Percentiles rank a stretch among this genome's conserved stretches.
phyloP scores from a whole-genome alignment of 1,140 invertebrate species.

The Drepana arcuata region DNA sequence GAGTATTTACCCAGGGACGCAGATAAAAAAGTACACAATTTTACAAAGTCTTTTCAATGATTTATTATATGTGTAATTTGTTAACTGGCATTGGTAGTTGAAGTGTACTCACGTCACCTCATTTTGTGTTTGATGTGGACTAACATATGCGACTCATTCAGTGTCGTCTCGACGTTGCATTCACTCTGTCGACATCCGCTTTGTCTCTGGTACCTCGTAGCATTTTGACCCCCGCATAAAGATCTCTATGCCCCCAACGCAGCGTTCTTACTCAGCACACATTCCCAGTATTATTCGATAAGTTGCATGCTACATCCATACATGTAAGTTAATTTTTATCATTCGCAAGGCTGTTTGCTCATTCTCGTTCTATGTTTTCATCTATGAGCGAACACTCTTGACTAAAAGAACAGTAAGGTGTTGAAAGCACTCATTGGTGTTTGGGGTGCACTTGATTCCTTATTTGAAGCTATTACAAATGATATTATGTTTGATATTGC shows the following conservation, averaged over 20 bases:
- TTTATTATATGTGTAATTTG: constrained; percentile 45
- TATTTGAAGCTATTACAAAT: no score
- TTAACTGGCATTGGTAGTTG: constrained; percentile 61
- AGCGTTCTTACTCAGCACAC: constrained; percentile 49
- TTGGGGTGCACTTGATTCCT: constrained; percentile 9
- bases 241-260: constrained; percentile 39
- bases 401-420: constrained; percentile 29
- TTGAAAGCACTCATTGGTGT: constrained; percentile 10
- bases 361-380: constrained; percentile 12
- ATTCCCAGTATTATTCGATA: constrained; percentile 24
- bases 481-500: no score
- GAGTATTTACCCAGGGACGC: constrained; percentile 40
- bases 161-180: constrained; percentile 28
- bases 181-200: constrained; percentile 49
- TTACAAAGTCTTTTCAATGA: constrained; percentile 40
- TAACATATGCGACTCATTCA: constrained; percentile 41
- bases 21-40: constrained; percentile 49
- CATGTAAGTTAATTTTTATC: constrained; percentile 21
- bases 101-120: constrained; percentile 50
- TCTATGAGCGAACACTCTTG: constrained; percentile 9
- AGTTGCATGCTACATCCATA: constrained; percentile 30
- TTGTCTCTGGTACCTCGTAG: constrained; percentile 53
- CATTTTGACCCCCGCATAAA: constrained; percentile 58
- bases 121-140: constrained; percentile 57
- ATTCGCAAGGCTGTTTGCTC: constrained; percentile 20